Conservation (phyloP, 2,113 vertebrate genomes). For the Hystrix cristata region DNA sequence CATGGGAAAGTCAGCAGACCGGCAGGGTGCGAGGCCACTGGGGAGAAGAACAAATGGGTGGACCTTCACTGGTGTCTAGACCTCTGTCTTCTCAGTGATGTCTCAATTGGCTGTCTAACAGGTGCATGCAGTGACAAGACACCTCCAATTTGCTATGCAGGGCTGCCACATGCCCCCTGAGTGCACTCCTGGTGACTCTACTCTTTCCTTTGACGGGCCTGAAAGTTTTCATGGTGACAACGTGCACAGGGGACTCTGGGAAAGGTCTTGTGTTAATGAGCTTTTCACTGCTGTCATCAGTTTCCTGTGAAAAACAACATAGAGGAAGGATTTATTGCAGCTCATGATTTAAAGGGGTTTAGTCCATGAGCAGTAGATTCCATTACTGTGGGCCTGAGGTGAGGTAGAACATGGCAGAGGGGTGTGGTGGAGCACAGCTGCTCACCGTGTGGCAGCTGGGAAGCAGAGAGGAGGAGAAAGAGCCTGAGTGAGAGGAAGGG, state of each 20-base stretch:
- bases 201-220: neutral
- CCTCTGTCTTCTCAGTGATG: neutral
- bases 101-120: neutral
- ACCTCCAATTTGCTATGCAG: neutral
- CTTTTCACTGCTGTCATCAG: neutral
- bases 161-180: neutral
- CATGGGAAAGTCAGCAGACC: neutral
- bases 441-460: neutral
- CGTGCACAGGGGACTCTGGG: neutral
- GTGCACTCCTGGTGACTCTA: neutral
- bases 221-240: neutral
- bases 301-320: neutral
- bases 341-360: neutral
- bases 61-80: neutral
- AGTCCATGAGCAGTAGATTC: neutral
- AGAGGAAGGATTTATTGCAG: no score
- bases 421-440: no score
- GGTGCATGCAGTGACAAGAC: neutral
- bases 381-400: neutral
- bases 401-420: neutral
- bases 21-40: neutral
- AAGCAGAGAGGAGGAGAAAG: neutral
- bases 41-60: neutral
- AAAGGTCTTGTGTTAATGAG: neutral
- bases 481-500: neutral